phyloP scores from a whole-genome alignment of 2,888 invertebrate genomes.

The Yponomeuta cagnagella region DNA sequence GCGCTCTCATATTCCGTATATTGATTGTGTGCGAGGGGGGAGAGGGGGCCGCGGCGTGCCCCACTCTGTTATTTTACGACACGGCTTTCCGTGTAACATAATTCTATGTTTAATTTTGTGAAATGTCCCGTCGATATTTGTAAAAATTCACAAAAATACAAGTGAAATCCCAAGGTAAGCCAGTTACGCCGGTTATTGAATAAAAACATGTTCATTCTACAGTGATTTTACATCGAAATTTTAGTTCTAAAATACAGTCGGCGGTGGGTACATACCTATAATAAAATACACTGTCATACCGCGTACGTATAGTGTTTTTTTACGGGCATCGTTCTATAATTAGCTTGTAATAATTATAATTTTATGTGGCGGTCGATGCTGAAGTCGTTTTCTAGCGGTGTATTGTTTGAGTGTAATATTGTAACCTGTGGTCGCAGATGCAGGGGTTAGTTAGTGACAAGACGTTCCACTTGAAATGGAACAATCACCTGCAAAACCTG shows the following conservation, averaged over 20 bases:
- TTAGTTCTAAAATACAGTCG: conserved; percentile 69
- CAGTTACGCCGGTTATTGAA: conserved; percentile 40
- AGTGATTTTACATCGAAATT: conserved; percentile 62
- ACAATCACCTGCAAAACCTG: conserved; percentile 83
- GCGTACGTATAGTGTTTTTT: conserved; percentile 76
- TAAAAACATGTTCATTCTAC: conserved; percentile 39
- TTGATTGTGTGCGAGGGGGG: conserved; percentile 76
- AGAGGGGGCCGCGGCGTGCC: conserved; percentile 73
- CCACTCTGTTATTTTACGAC: conserved; percentile 77
- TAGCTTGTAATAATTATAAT: conserved; percentile 76
- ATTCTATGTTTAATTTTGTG: conserved; percentile 71
- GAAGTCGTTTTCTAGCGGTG: conserved; percentile 68
- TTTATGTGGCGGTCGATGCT: conserved; percentile 73
- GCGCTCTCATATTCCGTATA: conserved; percentile 77
- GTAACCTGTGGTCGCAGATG: conserved; percentile 62
- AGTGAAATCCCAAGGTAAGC: conserved; percentile 68
- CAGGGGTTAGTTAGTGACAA: conserved; percentile 78
- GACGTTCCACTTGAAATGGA: conserved; percentile 82
- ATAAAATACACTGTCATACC: conserved; percentile 66
- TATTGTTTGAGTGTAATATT: conserved; percentile 36
- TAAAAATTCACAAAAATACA: conserved; percentile 70
- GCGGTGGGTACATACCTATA: conserved; percentile 72
- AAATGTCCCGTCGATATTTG: conserved; percentile 74
- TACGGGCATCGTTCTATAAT: conserved; percentile 77
- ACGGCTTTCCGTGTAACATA: conserved; percentile 77